Base-by-base conservation (phyloP, 2,888 invertebrate species). In the Phortica okadai region DNA sequence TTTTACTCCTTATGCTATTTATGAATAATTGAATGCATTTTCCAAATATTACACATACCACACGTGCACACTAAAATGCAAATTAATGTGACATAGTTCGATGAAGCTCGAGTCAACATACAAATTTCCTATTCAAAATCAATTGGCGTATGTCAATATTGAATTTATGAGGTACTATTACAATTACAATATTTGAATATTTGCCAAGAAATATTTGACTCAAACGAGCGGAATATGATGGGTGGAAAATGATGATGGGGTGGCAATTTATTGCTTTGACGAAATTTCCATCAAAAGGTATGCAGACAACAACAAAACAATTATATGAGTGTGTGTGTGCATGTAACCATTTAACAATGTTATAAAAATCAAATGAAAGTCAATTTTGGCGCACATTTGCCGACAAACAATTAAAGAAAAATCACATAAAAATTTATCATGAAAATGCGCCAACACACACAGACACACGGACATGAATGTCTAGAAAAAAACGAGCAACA, bases 121-220 rank as follows among this genome's bases (percentile, higher is more conserved):
- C 10, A 54, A 54, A 54, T 54, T 54, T 54, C n/a, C 54, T 54
- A 54, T 54, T 54, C 54, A 54, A 54, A 54, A 14, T 54, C 54
- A 54, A 54, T 54, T 54, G 10, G 54, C 54, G n/a, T 14, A 54
- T 54, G 54, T n/a, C 54, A 54, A 54, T 54, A n/a, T 10, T 14
- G n/a, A 54, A 54, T 54, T 54, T 54, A 54, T 54, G 10, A 54
- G n/a, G 11, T 54, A n/a, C 54, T 3, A 54, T 10, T 54, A 10
- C 10, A n/a, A 14, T 14, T 3, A n/a, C 54, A n/a, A 14, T n/a
- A n/a, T 10, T 54, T 54, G 54, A 54, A 5, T n/a, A 54, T 10
- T 54, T 54, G 54, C 54, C 54, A 54, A n/a, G 11, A 33, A 33
- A 33, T 33, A 3, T 33, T 33, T 3, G 33, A 33, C 33, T 33